A percentile compares a stretch with the other conserved stretches of the same genome.
Evolutionary conservation across 1,140 invertebrate genomes (phyloP).

Genomic region (Bombus haemorrhoidalis): DNA sequence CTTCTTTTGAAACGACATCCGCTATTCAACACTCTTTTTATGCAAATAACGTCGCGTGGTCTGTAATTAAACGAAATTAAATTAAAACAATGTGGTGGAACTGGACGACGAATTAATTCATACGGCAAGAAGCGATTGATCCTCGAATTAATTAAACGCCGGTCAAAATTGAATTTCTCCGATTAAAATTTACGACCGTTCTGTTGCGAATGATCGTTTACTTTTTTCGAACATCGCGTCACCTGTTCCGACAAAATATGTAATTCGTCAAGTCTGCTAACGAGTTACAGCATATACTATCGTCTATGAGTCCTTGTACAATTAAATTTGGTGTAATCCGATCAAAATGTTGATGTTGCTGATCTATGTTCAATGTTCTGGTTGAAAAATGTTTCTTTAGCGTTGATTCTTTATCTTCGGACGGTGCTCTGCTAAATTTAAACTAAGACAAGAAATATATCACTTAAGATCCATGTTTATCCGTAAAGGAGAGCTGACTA

Average conservation of each 20-base stretch:
- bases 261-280: background rate
- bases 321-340: background rate
- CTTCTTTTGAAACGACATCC: background rate
- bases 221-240: background rate
- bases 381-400: too few species aligned
- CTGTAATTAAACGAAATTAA: slow-evolving; percentile 11
- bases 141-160: slow-evolving; percentile 23
- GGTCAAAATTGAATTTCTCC: background rate
- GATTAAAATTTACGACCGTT: slow-evolving; percentile 13
- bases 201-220: background rate
- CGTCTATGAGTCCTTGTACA: background rate
- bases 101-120: slow-evolving; percentile 26
- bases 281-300: background rate
- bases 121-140: background rate
- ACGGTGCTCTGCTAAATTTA: too few species aligned
- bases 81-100: background rate
- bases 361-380: too few species aligned
- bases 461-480: too few species aligned
- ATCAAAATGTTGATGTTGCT: background rate
- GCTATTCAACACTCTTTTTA: background rate
- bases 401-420: too few species aligned
- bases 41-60: background rate
- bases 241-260: background rate
- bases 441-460: too few species aligned
- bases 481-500: too few species aligned